Conservation (phyloP, 2,113 vertebrate genomes). For the Heloderma charlesbogerti region DNA sequence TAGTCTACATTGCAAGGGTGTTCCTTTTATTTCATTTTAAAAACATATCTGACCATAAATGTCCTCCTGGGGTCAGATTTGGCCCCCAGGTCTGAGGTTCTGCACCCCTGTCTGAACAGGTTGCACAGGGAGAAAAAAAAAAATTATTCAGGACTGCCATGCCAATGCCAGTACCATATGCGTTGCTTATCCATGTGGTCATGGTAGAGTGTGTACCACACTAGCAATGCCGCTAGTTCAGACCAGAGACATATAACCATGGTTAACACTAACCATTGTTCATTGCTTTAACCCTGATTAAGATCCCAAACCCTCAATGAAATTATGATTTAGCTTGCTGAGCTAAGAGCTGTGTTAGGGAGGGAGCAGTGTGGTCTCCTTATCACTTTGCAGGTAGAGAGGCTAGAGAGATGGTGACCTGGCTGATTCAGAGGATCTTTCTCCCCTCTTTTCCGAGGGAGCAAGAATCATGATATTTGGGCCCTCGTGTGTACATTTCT, state of each 20-base stretch:
- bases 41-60: constrained; percentile 50
- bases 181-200: background rate
- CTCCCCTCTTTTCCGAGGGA: background rate
- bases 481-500: background rate
- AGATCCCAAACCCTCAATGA: background rate
- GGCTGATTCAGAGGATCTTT: background rate
- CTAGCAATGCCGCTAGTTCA: background rate
- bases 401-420: background rate
- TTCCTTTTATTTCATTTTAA: constrained; percentile 25
- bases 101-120: too few relatives aligned
- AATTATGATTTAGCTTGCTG: background rate
- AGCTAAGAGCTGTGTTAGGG: background rate
- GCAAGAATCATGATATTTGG: background rate
- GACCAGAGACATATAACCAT: background rate
- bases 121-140: too few relatives aligned
- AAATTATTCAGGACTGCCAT: background rate
- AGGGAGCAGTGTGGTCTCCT: background rate
- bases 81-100: too few relatives aligned
- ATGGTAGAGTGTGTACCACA: background rate
- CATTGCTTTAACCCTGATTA: background rate
- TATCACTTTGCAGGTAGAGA: background rate
- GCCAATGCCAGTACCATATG: background rate
- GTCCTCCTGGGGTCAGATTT: too few relatives aligned
- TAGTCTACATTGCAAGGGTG: constrained; percentile 53
- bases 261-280: background rate